phyloP scores from a whole-genome alignment of 2,797 vertebrate species.

The Cheirogaleus major region DNA sequence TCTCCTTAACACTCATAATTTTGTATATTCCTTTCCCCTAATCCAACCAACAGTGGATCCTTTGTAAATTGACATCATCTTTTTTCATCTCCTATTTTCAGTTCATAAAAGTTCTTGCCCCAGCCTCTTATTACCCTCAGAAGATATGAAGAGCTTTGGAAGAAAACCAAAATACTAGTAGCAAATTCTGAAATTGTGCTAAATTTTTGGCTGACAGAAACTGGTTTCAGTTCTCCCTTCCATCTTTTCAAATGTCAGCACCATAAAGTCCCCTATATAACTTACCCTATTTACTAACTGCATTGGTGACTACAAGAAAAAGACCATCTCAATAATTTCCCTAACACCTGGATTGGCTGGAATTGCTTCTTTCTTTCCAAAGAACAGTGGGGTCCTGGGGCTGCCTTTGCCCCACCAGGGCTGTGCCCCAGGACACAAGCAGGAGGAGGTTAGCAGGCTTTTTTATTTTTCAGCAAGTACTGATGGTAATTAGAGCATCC shows the following conservation, averaged over 20 bases:
- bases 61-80: background rate
- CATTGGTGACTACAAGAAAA: background rate
- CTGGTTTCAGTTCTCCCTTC: constrained; percentile 47
- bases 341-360: background rate
- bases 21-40: background rate
- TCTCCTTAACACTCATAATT: background rate
- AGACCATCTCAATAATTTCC: background rate
- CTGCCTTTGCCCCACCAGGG: background rate
- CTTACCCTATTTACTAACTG: background rate
- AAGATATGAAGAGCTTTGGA: background rate
- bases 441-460: background rate
- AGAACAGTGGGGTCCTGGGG: background rate
- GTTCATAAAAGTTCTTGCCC: background rate
- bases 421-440: background rate
- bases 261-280: background rate
- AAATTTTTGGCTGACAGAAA: constrained; percentile 31
- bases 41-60: background rate
- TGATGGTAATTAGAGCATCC: background rate
- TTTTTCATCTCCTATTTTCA: background rate
- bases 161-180: background rate
- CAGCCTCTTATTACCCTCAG: background rate
- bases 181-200: constrained; percentile 3
- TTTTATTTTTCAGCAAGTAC: background rate
- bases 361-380: background rate
- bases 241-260: background rate